phyloP scores from a whole-genome alignment of 2,113 vertebrate genomes.

The Panurus biarmicus region DNA sequence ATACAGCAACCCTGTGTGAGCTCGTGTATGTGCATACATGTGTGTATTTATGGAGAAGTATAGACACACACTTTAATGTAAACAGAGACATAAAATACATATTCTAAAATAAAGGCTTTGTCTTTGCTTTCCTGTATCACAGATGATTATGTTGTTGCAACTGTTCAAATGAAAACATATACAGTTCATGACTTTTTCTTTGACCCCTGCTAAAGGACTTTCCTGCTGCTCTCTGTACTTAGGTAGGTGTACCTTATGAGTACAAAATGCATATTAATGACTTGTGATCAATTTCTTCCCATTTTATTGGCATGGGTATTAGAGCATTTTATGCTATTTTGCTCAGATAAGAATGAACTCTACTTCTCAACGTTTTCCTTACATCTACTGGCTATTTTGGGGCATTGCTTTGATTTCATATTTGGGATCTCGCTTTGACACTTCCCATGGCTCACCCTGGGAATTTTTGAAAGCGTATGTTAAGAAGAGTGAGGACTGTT shows the following conservation, averaged over 20 bases:
- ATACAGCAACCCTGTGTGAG: fast-evolving
- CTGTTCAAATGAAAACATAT: background rate
- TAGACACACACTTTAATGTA: background rate
- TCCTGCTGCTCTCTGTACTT: background rate
- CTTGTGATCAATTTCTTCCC: background rate
- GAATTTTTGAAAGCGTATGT: background rate
- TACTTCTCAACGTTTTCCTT: background rate
- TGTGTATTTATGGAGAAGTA: background rate
- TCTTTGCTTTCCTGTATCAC: background rate
- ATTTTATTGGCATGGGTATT: background rate
- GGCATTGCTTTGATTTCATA: background rate
- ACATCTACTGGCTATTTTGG: background rate
- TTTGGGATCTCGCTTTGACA: background rate
- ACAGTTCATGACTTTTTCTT: background rate
- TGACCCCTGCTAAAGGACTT: background rate
- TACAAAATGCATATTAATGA: background rate
- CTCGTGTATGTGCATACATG: fast-evolving
- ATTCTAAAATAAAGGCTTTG: background rate
- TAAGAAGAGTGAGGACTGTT: background rate
- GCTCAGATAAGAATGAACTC: background rate
- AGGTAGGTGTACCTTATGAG: background rate
- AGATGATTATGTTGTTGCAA: background rate
- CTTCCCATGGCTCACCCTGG: background rate
- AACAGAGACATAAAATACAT: background rate
- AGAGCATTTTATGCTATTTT: background rate